These are phyloP conservation scores for Ceratina calcarata DNA, from an alignment of 1,140 invertebrate genomes.

Conservation along the genomic window DNA sequence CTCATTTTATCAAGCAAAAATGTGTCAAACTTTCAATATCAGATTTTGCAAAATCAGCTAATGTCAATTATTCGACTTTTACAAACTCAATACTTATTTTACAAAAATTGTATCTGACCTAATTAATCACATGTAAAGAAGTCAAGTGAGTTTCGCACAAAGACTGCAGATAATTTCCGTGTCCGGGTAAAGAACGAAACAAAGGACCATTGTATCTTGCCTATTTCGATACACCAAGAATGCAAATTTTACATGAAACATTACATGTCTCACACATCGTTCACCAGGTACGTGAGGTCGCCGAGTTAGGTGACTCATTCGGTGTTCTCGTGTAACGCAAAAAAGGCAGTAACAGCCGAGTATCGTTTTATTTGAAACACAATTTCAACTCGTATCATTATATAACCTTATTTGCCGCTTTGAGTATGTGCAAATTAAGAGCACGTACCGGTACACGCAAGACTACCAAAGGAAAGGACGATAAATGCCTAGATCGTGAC, in stretches of 20 bases:
- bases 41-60: too few relatives aligned
- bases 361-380: constrained; percentile 15
- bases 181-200: background rate
- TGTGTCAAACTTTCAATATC: too few relatives aligned
- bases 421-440: background rate
- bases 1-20: too few relatives aligned
- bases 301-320: background rate
- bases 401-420: constrained; percentile 7
- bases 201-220: background rate
- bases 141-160: background rate
- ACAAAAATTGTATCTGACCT: too few relatives aligned
- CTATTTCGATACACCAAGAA: background rate
- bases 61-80: too few relatives aligned
- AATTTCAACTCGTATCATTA: background rate
- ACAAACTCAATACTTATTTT: too few relatives aligned
- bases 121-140: too few relatives aligned
- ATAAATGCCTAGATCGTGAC: background rate
- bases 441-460: background rate
- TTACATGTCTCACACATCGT: background rate
- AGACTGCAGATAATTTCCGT: background rate
- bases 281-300: background rate
- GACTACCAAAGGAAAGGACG: background rate
- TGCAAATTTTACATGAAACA: background rate
- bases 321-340: background rate
- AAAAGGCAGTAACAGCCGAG: background rate